phyloP scores from a whole-genome alignment of 2,113 vertebrate species.

The Spizaetus ornatus region DNA sequence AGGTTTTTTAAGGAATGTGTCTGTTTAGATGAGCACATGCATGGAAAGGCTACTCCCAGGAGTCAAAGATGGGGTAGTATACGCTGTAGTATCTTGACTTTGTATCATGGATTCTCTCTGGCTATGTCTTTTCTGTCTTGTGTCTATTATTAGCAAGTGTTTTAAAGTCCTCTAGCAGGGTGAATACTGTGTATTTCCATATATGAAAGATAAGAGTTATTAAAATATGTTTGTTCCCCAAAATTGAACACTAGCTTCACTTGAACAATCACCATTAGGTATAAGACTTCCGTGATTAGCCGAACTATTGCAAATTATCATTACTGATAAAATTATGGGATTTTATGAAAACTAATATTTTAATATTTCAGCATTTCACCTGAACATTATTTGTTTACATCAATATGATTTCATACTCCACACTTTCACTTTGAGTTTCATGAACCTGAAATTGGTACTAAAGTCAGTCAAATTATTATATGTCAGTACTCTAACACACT shows the following conservation, averaged over 20 bases:
- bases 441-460: background rate
- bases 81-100: background rate
- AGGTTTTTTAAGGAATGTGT: background rate
- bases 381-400: background rate
- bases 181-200: background rate
- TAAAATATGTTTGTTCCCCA: background rate
- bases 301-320: background rate
- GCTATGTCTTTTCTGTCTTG: background rate
- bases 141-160: background rate
- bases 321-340: background rate
- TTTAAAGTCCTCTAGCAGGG: background rate
- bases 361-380: background rate
- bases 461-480: background rate
- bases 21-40: background rate
- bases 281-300: background rate
- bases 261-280: background rate
- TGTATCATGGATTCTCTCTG: background rate
- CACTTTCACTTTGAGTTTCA: background rate
- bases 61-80: too few species aligned
- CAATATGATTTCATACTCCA: background rate
- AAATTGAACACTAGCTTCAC: background rate
- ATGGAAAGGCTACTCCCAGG: too few species aligned
- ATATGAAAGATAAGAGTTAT: background rate
- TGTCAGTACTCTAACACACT: background rate
- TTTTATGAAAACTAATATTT: background rate